These are phyloP conservation scores for Darevskia nairensis DNA, from an alignment of 2,797 vertebrate genomes.

Conservation along the genomic window DNA sequence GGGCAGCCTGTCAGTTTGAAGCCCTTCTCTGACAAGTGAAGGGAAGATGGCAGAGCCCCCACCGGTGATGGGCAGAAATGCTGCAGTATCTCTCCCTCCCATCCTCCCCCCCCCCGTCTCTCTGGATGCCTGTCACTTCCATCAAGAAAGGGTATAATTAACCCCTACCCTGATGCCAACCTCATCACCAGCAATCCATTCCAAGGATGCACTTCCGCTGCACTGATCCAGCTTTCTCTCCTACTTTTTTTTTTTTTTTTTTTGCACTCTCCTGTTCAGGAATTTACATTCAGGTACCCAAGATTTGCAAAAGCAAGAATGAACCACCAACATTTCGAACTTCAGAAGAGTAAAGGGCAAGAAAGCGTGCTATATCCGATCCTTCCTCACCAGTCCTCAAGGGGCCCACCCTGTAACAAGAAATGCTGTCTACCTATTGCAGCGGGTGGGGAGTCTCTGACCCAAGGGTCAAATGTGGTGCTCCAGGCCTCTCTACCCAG, in stretches of 20 bases:
- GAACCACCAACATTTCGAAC: background rate
- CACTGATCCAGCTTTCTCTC: background rate
- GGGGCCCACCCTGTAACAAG: too few relatives aligned
- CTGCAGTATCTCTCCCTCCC: background rate
- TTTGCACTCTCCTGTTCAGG: background rate
- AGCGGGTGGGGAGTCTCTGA: too few relatives aligned
- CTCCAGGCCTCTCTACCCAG: too few relatives aligned
- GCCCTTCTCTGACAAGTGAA: background rate
- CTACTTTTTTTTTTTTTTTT: too few relatives aligned
- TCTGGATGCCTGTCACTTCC: background rate
- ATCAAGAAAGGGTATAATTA: background rate
- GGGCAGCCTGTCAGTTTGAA: background rate
- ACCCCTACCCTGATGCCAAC: accelerated
- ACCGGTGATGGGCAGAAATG: background rate
- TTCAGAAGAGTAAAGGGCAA: background rate
- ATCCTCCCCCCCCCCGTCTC: background rate
- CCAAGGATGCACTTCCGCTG: background rate
- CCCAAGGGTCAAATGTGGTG: too few relatives aligned
- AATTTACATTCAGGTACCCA: background rate
- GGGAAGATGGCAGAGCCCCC: background rate
- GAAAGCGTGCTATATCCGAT: too few relatives aligned
- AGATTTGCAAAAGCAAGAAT: background rate
- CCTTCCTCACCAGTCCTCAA: too few relatives aligned
- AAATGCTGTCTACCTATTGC: too few relatives aligned
- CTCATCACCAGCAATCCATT: background rate